Evolutionary conservation across 2,888 invertebrate genomes (phyloP).

Genomic region (Griposia aprilina): DNA sequence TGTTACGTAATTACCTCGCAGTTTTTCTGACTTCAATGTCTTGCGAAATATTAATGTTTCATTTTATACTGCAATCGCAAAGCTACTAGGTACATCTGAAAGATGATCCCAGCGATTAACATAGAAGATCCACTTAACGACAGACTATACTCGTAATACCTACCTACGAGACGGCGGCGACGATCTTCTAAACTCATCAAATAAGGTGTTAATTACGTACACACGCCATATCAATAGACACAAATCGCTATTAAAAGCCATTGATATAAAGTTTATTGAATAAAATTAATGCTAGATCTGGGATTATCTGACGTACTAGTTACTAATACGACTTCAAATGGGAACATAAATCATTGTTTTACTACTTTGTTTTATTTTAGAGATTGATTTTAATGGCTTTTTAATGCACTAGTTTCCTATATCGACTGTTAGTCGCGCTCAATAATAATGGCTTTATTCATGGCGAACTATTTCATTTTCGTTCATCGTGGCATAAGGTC

Average conservation of each 20-base stretch:
- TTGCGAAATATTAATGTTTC: neutral
- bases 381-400: slow-evolving; percentile 50
- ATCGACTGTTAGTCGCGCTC: neutral
- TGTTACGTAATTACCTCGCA: no score
- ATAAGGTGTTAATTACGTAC: slow-evolving; percentile 67
- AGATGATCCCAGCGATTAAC: slow-evolving; percentile 30
- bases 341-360: slow-evolving; percentile 59
- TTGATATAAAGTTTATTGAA: slow-evolving; percentile 56
- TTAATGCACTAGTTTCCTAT: slow-evolving; percentile 43
- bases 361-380: slow-evolving; percentile 47
- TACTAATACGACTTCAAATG: slow-evolving; percentile 45
- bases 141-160: slow-evolving; percentile 38
- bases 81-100: slow-evolving; percentile 12
- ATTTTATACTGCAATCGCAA: neutral
- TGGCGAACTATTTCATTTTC: neutral
- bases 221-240: slow-evolving; percentile 61
- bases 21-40: neutral
- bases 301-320: slow-evolving; percentile 40
- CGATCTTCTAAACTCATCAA: slow-evolving; percentile 37
- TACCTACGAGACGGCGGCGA: slow-evolving; percentile 35
- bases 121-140: slow-evolving; percentile 40
- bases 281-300: slow-evolving; percentile 42
- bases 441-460: slow-evolving; percentile 13
- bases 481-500: neutral
- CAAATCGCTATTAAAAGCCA: slow-evolving; percentile 57